A percentile compares a stretch with the other conserved stretches of the same genome.
Conservation (phyloP, 2,113 vertebrate genomes). For the Hippoglossus stenolepis region DNA sequence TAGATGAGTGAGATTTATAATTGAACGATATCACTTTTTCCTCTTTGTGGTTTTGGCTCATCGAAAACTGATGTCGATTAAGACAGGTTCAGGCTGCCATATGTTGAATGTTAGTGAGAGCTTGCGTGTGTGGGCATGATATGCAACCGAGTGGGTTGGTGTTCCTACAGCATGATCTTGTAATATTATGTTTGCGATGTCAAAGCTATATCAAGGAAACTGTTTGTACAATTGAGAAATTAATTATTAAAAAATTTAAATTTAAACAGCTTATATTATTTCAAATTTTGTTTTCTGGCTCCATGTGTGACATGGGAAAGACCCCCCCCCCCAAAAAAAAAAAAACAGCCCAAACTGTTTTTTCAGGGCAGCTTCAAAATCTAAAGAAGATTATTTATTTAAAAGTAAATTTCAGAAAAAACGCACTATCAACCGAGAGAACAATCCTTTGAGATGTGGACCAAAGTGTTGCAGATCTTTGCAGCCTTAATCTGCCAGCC, state of each 20-base stretch:
- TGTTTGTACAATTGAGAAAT: neutral
- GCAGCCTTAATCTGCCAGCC: constrained; percentile 24
- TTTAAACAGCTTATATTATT: neutral
- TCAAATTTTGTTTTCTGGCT: neutral
- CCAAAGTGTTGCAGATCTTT: constrained; percentile 34
- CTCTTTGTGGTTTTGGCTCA: constrained; percentile 87
- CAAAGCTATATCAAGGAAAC: constrained; percentile 2
- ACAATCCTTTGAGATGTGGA: constrained; percentile 37
- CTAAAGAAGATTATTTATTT: constrained; percentile 31
- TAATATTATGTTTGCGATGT: neutral
- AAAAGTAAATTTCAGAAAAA: constrained; percentile 6
- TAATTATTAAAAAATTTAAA: no score
- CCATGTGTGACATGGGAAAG: neutral
- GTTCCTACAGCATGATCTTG: constrained; percentile 1
- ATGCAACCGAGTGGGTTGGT: constrained; percentile 5
- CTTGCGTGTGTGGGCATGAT: neutral
- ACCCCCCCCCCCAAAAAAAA: no score
- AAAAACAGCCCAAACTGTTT: neutral
- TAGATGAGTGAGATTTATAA: constrained; percentile 90
- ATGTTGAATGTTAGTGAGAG: constrained; percentile 29
- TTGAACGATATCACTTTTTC: constrained; percentile 90
- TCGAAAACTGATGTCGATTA: constrained; percentile 89
- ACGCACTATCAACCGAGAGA: constrained; percentile 22
- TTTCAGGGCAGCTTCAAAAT: neutral
- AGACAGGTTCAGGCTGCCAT: constrained; percentile 79